These are phyloP conservation scores for Terrapene triunguis DNA, from an alignment of 2,113 vertebrate genomes.

Conservation along the genomic window DNA sequence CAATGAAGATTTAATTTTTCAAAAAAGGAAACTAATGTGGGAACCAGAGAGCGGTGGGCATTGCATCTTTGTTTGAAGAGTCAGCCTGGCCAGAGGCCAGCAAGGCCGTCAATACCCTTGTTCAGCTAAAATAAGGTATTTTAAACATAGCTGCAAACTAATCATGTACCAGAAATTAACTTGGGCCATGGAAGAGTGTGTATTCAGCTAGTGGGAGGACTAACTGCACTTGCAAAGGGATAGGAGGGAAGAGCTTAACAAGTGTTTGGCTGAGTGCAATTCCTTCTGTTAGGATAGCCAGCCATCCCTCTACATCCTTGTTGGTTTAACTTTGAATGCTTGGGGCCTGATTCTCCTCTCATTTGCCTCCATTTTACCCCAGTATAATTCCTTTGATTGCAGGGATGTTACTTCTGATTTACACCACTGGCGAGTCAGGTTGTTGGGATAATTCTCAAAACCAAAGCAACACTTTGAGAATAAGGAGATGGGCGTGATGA, in stretches of 20 bases:
- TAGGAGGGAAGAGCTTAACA: not conserved
- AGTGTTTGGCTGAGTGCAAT: conserved; percentile 9
- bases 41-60: not conserved
- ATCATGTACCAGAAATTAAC: conserved; percentile 10
- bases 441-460: not conserved
- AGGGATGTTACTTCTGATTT: not conserved
- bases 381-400: not conserved
- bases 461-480: not conserved
- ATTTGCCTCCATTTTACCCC: not conserved
- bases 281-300: not conserved
- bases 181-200: not conserved
- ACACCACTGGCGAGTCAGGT: not conserved
- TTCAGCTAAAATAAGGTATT: not conserved
- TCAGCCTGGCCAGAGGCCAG: not conserved
- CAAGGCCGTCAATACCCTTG: not conserved
- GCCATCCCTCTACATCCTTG: not conserved
- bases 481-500: not conserved
- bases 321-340: conserved; percentile 15
- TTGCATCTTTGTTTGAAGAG: not conserved
- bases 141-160: conserved; percentile 38
- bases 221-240: conserved; percentile 11
- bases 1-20: not conserved
- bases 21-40: not conserved
- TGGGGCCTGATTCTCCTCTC: not conserved
- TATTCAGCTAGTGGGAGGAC: conserved; percentile 16